A percentile compares a stretch with the other conserved stretches of the same genome.
These are phyloP conservation scores for Sylvietta virens DNA, from an alignment of 2,113 vertebrate genomes.

Conservation along the genomic window DNA sequence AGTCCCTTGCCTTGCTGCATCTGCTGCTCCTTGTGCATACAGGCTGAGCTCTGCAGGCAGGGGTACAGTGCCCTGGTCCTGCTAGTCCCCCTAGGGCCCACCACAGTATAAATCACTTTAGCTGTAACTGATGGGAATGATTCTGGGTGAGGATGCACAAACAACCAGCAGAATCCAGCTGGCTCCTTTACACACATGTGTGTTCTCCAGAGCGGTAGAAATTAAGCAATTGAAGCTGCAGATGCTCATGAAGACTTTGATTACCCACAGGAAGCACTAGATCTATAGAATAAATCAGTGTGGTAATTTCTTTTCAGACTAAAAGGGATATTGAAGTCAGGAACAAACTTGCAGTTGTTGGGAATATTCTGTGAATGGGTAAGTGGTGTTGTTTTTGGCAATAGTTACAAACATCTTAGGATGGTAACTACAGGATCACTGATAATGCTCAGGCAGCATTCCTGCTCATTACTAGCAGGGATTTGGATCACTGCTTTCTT, in stretches of 20 bases:
- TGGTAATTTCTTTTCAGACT: conserved; percentile 32
- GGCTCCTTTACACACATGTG: neutral
- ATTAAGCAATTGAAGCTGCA: conserved; percentile 14
- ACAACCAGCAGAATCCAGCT: neutral
- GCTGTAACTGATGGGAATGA: conserved; percentile 11
- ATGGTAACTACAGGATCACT: conserved; percentile 27
- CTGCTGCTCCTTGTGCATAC: neutral
- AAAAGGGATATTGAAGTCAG: conserved; percentile 42
- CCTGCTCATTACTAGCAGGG: conserved; percentile 4
- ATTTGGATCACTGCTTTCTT: conserved; percentile 24
- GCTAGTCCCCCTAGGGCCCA: neutral
- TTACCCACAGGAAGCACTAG: conserved; percentile 36
- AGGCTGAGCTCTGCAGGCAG: neutral
- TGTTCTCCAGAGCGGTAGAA: neutral
- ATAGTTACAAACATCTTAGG: neutral
- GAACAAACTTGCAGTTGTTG: conserved; percentile 45
- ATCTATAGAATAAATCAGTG: conserved; percentile 39
- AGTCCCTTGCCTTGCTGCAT: neutral
- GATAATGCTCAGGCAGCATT: conserved; percentile 14
- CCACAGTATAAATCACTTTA: neutral
- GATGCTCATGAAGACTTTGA: conserved; percentile 43
- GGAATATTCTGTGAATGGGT: conserved; percentile 17
- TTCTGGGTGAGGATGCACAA: neutral
- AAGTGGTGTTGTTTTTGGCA: conserved; percentile 38
- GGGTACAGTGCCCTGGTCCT: neutral